Percentiles rank a stretch among this genome's conserved stretches.
Evolutionary conservation across 2,797 vertebrate genomes (phyloP).

Genomic region (Chelon labrosus): DNA sequence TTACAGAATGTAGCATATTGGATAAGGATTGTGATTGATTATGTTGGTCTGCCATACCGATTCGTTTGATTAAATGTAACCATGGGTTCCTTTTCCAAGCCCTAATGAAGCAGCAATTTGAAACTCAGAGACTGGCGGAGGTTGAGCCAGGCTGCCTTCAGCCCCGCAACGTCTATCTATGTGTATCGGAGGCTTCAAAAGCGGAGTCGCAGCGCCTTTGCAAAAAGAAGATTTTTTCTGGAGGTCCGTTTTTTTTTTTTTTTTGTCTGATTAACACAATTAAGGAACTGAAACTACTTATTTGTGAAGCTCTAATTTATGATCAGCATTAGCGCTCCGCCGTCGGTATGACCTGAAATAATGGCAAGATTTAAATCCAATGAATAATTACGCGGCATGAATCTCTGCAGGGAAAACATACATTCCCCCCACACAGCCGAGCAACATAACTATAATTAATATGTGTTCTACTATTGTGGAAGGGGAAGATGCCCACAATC

Average conservation of each 20-base stretch:
- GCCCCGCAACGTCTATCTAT: conserved; percentile 58
- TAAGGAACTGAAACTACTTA: conserved; percentile 3
- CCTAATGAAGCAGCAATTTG: conserved; percentile 97
- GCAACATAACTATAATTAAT: conserved; percentile 74
- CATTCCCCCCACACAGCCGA: conserved; percentile 47
- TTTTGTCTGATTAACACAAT: conserved; percentile 29
- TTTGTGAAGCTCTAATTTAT: conserved; percentile 42
- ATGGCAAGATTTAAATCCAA: conserved; percentile 62
- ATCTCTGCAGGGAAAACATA: conserved; percentile 63
- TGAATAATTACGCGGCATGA: conserved; percentile 70
- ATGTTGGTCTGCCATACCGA: conserved; percentile 90
- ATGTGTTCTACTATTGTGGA: conserved; percentile 62
- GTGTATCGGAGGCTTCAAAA: conserved; percentile 31
- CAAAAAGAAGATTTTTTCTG: background rate
- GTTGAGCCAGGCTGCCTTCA: conserved; percentile 76
- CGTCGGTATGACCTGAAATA: conserved; percentile 46
- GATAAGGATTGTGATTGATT: conserved; percentile 90
- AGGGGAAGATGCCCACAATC: conserved; percentile 47
- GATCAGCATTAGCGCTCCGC: conserved; percentile 1
- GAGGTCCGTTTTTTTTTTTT: conserved; percentile 3
- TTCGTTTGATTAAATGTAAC: conserved; percentile 98
- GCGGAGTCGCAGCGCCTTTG: conserved; percentile 3
- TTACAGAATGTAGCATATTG: conserved; percentile 87
- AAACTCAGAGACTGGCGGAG: conserved; percentile 86
- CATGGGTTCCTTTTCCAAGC: conserved; percentile 93